phyloP scores from a whole-genome alignment of 2,888 invertebrate genomes.

The Cryptophagus acutangulus region DNA sequence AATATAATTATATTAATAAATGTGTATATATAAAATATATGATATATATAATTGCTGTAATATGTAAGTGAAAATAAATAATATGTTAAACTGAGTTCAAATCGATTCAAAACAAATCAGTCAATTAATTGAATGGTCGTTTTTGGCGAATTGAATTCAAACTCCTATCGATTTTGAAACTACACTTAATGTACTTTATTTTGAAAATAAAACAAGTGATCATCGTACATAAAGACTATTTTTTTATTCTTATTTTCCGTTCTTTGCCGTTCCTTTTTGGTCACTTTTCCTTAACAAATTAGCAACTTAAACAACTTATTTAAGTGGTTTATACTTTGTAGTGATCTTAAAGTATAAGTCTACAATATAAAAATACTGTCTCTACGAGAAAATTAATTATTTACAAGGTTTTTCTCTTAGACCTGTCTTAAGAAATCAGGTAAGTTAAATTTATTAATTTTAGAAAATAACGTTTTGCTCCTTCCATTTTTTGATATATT shows the following conservation, averaged over 20 bases:
- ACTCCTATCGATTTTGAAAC: slow-evolving; percentile 31
- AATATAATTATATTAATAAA: slow-evolving; percentile 10
- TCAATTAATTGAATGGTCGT: no score
- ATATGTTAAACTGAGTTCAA: slow-evolving; percentile 9
- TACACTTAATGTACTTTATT: slow-evolving; percentile 45
- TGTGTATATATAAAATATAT: slow-evolving; percentile 18
- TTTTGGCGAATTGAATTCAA: slow-evolving; percentile 26
- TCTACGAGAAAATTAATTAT: no score
- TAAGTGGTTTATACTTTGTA: no score
- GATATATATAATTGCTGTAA: slow-evolving; percentile 31
- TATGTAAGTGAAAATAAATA: slow-evolving; percentile 2
- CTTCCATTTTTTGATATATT: no score
- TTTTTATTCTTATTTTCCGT: slow-evolving; percentile 1
- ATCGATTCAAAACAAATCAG: slow-evolving; percentile 14
- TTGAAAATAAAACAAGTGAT: slow-evolving; percentile 39
- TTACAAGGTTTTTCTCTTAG: no score
- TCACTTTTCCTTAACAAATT: no score
- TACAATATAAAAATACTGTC: no score
- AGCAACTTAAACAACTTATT: no score
- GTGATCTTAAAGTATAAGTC: no score
- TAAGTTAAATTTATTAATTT: no score
- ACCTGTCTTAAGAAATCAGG: no score
- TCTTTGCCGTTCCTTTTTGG: not conserved
- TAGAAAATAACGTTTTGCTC: no score
- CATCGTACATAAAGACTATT: slow-evolving; percentile 12